These are phyloP conservation scores for Poecilia latipinna DNA, from an alignment of 2,113 vertebrate species.

Conservation along the genomic window DNA sequence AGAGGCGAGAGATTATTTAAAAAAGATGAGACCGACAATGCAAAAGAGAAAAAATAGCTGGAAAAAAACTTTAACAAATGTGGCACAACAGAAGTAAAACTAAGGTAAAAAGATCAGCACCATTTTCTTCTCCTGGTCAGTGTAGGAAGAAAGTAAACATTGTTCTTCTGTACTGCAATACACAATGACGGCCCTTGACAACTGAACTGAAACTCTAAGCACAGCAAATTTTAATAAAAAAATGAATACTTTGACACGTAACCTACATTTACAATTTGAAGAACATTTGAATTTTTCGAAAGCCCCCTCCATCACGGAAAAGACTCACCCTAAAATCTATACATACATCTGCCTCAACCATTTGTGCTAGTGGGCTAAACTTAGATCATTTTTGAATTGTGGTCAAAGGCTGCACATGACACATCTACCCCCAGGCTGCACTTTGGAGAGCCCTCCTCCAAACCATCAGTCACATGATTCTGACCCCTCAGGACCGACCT, in stretches of 20 bases:
- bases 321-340: not conserved
- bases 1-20: not conserved
- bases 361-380: not conserved
- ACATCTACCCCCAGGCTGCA: not conserved
- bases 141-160: no score
- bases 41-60: not conserved
- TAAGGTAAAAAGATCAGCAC: no score
- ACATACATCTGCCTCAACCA: not conserved
- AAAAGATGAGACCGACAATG: not conserved
- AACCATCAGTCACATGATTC: constrained; percentile 14
- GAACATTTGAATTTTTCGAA: no score
- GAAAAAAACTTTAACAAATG: not conserved
- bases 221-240: no score
- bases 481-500: constrained; percentile 22
- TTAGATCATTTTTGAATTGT: not conserved
- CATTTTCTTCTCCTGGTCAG: no score
- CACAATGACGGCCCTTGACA: no score
- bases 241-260: no score
- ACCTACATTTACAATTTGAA: no score
- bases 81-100: not conserved
- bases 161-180: no score
- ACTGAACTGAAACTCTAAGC: no score
- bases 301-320: not conserved
- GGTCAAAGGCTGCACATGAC: not conserved
- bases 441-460: not conserved